Evolutionary conservation across 2,113 vertebrate genomes (phyloP), one percentile per base, ranked within the genome.

Genomic region (Stegastes partitus): DNA sequence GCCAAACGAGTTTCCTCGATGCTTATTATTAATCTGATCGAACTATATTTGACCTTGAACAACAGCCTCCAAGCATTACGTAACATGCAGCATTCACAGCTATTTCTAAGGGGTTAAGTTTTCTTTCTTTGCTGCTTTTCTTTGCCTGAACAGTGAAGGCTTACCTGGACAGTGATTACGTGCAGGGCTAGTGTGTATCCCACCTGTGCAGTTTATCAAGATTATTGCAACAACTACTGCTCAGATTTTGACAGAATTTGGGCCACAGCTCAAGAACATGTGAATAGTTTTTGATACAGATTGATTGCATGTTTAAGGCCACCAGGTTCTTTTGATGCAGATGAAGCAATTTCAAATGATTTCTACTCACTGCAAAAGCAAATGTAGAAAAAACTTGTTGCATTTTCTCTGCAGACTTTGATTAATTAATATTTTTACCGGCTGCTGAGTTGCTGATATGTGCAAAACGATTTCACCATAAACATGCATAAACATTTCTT

Each of bases 1-100:
- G 45, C 15, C 23, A 44, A 62, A 56, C 50, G 31, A 23, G 64
- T 50, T 74, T 55, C 28, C 14, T 4, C n/a, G 55, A 45, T 75
- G 28, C 26, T 22, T 19, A 71, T 44, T 11, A 65, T 70, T 21
- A 44, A 70, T 82, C 4, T 55, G 15, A 34, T 51, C 15, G 15
- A 18, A 42, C 1, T 16, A 26, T 5, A 51, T 25, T 55, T 67
- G 66, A 16, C 2, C 12, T 42, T 21, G 25, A 28, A 65, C 25
- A 54, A 71, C 21, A 54, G 53, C 14, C 4, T 23, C 57, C 22
- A 69, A 71, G 21, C 51, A 26, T 55, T 42, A 11, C 9, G n/a
- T 0, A 53, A 61, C 6, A 14, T 11, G 25, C 0, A 42, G 44
- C 23, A 47, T 45, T 57, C 37, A 68, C 7, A 12, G 26, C 16